phyloP scores from a whole-genome alignment of 2,888 invertebrate species.

The Himalopsyche anomala region DNA sequence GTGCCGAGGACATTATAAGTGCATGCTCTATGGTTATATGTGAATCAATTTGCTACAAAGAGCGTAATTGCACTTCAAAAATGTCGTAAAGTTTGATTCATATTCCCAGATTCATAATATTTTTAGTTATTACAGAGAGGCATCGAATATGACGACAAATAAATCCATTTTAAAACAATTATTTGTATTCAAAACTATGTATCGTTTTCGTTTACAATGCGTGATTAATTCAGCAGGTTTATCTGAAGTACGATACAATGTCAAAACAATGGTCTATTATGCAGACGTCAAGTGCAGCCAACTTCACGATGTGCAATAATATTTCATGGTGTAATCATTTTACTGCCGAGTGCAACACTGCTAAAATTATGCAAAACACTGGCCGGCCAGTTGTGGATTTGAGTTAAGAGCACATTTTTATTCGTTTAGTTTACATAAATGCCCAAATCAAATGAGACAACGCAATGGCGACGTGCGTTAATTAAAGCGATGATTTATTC shows the following conservation, averaged over 20 bases:
- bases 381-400: background rate
- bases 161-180: too few relatives aligned
- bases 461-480: conserved; percentile 1
- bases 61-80: too few relatives aligned
- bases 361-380: conserved; percentile 3
- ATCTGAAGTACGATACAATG: background rate
- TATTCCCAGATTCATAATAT: too few relatives aligned
- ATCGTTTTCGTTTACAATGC: background rate
- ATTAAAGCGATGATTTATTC: conserved; percentile 3
- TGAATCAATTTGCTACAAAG: too few relatives aligned
- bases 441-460: conserved; percentile 25
- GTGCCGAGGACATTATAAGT: too few relatives aligned
- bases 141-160: too few relatives aligned
- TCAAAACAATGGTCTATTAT: conserved; percentile 7
- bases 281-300: conserved; percentile 26
- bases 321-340: background rate
- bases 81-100: too few relatives aligned
- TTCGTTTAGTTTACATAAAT: conserved; percentile 21
- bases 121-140: too few relatives aligned
- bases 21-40: too few relatives aligned
- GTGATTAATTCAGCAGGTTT: background rate
- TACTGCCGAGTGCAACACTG: conserved; percentile 23
- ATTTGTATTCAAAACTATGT: too few relatives aligned
- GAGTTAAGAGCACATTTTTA: background rate
- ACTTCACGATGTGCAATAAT: background rate